Evolutionary conservation across 2,888 invertebrate species (phyloP).

Genomic region (Sinopyrophorus schimmeli): DNA sequence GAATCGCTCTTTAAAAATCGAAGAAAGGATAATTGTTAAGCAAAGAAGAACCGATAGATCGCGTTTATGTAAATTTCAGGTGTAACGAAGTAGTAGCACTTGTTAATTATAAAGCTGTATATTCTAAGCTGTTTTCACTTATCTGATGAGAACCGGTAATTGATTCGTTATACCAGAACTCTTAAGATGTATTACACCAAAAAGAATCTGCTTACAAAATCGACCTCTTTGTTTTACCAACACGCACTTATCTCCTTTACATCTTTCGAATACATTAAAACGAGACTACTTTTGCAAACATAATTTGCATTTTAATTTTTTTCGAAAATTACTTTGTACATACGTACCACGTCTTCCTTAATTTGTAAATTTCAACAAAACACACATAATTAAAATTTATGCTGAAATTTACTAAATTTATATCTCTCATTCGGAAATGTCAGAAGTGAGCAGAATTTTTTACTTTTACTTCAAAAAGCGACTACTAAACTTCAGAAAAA

Average conservation of each 20-base stretch:
- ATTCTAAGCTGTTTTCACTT: slow-evolving; percentile 28
- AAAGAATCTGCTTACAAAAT: slow-evolving; percentile 23
- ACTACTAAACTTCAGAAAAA: no score
- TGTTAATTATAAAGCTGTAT: slow-evolving; percentile 31
- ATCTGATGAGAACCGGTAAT: slow-evolving; percentile 28
- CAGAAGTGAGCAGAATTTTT: no score
- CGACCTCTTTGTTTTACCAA: slow-evolving; percentile 19
- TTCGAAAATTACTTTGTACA: no score
- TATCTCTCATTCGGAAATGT: no score
- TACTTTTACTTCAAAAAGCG: no score
- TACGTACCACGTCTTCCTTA: no score
- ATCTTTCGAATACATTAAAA: slow-evolving; percentile 17
- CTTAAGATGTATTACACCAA: slow-evolving; percentile 21
- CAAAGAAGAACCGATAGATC: slow-evolving; percentile 16
- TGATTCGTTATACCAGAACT: slow-evolving; percentile 27
- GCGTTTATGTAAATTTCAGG: slow-evolving; percentile 32
- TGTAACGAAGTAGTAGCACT: slow-evolving; percentile 30
- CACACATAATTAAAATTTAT: no score
- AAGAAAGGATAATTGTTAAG: background rate
- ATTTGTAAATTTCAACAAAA: no score
- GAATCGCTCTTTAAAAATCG: no score
- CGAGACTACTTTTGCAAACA: no score
- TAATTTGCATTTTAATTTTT: no score
- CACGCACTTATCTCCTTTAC: slow-evolving; percentile 20
- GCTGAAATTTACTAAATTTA: no score